A percentile compares a stretch with the other conserved stretches of the same genome.
Evolutionary conservation across 2,113 vertebrate species (phyloP).

Genomic region (Zeus faber): DNA sequence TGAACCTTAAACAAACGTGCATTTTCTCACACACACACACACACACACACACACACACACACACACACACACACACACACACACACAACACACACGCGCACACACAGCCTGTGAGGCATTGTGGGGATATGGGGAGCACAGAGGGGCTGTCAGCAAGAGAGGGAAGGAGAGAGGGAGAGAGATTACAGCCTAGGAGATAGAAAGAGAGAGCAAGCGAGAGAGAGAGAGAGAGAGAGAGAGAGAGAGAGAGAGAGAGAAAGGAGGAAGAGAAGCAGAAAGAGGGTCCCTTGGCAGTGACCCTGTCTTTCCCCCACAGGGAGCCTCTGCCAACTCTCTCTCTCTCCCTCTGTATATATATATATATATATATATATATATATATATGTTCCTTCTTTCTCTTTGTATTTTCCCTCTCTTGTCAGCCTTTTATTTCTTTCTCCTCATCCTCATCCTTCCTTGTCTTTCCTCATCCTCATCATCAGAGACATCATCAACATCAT

Average conservation of each 20-base stretch:
- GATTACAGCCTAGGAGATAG: not conserved
- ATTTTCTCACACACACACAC: not conserved
- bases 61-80: conserved; percentile 24
- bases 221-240: too few relatives aligned
- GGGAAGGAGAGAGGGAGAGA: conserved; percentile 13
- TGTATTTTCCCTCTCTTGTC: not conserved
- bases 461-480: too few relatives aligned
- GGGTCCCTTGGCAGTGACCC: too few relatives aligned
- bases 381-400: too few relatives aligned
- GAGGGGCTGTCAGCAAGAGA: conserved; percentile 40
- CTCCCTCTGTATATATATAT: too few relatives aligned
- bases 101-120: conserved; percentile 32
- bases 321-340: too few relatives aligned
- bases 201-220: not conserved
- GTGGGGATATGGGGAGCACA: conserved; percentile 41
- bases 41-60: conserved; percentile 1
- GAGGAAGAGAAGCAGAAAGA: not conserved
- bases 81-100: conserved; percentile 22
- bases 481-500: too few relatives aligned
- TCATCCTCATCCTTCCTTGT: too few relatives aligned
- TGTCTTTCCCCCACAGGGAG: too few relatives aligned
- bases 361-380: too few relatives aligned
- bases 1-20: not conserved
- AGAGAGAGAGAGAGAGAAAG: too few relatives aligned
- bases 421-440: not conserved